Conservation (phyloP, 1,140 invertebrate species). For the Drosophila obscura region DNA sequence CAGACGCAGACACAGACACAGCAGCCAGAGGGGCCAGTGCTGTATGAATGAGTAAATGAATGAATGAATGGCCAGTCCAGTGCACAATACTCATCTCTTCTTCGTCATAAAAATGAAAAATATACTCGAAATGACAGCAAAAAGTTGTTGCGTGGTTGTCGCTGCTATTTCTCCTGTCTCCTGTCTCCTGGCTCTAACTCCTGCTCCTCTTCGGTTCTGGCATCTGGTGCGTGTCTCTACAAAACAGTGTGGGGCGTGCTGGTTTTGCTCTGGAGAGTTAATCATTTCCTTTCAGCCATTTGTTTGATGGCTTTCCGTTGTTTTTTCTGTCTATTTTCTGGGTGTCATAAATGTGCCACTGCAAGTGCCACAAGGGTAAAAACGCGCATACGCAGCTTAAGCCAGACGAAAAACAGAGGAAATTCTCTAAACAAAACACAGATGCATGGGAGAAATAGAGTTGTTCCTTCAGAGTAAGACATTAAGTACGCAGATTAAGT, state of each 20-base stretch:
- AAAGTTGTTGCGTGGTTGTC: slow-evolving; percentile 70
- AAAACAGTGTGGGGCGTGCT: slow-evolving; percentile 5
- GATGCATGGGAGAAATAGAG: slow-evolving; percentile 6
- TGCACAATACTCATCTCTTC: slow-evolving; percentile 53
- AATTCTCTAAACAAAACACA: slow-evolving; percentile 12
- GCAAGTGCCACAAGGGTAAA: slow-evolving; percentile 24
- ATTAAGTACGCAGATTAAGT: no score
- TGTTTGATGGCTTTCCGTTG: slow-evolving; percentile 58
- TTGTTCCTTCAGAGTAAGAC: no score
- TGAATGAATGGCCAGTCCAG: slow-evolving; percentile 61
- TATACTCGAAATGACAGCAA: slow-evolving; percentile 76
- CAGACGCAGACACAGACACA: no score
- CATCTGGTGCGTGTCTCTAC: slow-evolving; percentile 51
- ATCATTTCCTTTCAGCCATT: slow-evolving; percentile 72
- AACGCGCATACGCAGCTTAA: slow-evolving; percentile 55
- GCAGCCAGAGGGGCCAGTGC: slow-evolving; percentile 3
- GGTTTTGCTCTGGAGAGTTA: slow-evolving; percentile 54
- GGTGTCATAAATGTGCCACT: slow-evolving; percentile 54
- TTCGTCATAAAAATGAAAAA: slow-evolving; percentile 71
- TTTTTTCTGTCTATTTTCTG: slow-evolving; percentile 39
- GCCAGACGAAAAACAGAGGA: slow-evolving; percentile 15
- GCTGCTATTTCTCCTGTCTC: slow-evolving; percentile 5
- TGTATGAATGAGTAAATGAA: slow-evolving; percentile 33
- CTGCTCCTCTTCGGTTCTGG: neutral
- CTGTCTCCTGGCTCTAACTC: slow-evolving; percentile 2